phyloP scores from a whole-genome alignment of 2,888 invertebrate genomes.

The Philopedon plagiatum region DNA sequence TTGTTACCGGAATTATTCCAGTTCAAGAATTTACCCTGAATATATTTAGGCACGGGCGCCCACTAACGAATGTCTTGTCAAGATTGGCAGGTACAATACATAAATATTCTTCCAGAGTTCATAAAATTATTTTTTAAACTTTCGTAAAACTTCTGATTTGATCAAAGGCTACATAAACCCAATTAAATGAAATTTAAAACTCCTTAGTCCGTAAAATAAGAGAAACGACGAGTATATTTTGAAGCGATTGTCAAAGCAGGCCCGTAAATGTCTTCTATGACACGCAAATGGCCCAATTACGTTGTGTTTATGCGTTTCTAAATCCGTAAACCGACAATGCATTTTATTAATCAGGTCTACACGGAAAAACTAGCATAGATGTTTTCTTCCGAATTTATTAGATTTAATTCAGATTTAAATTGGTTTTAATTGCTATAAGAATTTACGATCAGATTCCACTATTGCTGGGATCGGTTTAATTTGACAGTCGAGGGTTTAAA shows the following conservation, averaged over 20 bases:
- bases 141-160: not conserved
- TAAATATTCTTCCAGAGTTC: not conserved
- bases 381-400: too few species aligned
- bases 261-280: constrained; percentile 66
- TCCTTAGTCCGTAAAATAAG: constrained; percentile 26
- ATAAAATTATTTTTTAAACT: not conserved
- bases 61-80: too few species aligned
- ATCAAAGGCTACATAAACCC: constrained; percentile 22
- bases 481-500: too few species aligned
- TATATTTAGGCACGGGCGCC: too few species aligned
- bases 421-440: too few species aligned
- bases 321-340: constrained; percentile 54
- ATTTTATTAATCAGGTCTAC: constrained; percentile 15
- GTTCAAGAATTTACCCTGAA: too few species aligned
- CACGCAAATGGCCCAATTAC: constrained; percentile 68
- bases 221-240: constrained; percentile 27
- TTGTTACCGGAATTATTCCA: too few species aligned
- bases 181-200: constrained; percentile 28
- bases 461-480: too few species aligned
- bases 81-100: not conserved
- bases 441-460: too few species aligned
- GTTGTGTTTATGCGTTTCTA: constrained; percentile 67
- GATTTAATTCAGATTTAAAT: too few species aligned
- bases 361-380: not conserved
- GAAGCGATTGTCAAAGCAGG: constrained; percentile 67